These are phyloP conservation scores for Theodoxus fluviatilis DNA, from an alignment of 2,888 invertebrate genomes.

Conservation along the genomic window DNA sequence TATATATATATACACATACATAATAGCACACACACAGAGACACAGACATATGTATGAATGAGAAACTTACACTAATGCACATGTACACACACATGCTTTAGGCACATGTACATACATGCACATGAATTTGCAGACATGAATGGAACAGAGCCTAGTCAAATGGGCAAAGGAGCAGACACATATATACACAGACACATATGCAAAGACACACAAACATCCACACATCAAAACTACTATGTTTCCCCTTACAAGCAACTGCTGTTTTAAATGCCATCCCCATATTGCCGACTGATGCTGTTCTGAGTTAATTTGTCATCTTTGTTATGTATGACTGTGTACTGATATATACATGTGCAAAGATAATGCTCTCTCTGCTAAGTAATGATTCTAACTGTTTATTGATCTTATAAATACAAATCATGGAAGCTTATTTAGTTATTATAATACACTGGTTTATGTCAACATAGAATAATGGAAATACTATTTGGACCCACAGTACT, in stretches of 20 bases:
- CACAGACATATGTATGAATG: neutral
- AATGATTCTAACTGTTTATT: too few species aligned
- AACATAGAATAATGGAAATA: too few species aligned
- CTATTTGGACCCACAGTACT: too few species aligned
- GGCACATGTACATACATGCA: conserved; percentile 1
- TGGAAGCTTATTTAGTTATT: too few species aligned
- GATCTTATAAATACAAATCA: too few species aligned
- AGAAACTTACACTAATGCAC: neutral
- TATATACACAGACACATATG: neutral
- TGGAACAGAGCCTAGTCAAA: neutral
- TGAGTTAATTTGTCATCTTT: too few species aligned
- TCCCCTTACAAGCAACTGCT: neutral
- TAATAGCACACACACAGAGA: neutral
- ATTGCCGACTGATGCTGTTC: too few species aligned
- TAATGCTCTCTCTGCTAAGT: too few species aligned
- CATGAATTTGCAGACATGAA: neutral
- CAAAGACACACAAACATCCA: neutral
- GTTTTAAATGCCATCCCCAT: neutral
- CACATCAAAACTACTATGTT: neutral
- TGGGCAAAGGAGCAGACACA: neutral
- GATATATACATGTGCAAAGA: too few species aligned
- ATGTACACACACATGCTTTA: neutral
- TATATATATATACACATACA: neutral
- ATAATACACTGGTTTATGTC: too few species aligned
- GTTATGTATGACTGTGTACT: too few species aligned